Percentiles rank a stretch among this genome's conserved stretches.
These are phyloP conservation scores for Malacoraja senta DNA, from an alignment of 2,797 vertebrate species.

Conservation along the genomic window DNA sequence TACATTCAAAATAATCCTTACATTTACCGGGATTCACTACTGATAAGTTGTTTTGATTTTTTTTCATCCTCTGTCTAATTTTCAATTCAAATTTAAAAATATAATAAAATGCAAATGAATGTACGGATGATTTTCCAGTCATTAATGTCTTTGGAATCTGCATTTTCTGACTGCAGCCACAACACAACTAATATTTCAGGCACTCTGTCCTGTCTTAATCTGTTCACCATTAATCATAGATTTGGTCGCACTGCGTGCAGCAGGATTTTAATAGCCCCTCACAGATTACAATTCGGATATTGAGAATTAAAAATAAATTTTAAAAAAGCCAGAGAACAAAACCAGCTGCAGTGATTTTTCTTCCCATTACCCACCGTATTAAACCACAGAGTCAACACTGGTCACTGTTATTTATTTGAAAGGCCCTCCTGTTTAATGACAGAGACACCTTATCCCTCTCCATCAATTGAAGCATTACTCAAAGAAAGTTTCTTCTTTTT, in stretches of 20 bases:
- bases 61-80: not conserved
- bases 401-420: slow-evolving; percentile 83
- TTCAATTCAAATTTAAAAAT: slow-evolving; percentile 13
- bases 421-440: slow-evolving; percentile 76
- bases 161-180: slow-evolving; percentile 69
- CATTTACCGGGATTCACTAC: not conserved
- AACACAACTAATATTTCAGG: slow-evolving; percentile 71
- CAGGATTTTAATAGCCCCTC: slow-evolving; percentile 47
- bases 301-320: slow-evolving; percentile 66
- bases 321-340: slow-evolving; percentile 65
- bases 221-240: slow-evolving; percentile 70
- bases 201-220: slow-evolving; percentile 66
- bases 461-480: slow-evolving; percentile 84
- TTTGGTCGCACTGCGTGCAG: slow-evolving; percentile 67
- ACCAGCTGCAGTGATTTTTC: slow-evolving; percentile 42
- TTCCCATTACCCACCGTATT: slow-evolving; percentile 40
- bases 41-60: not conserved
- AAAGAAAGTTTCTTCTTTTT: slow-evolving; percentile 74
- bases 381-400: slow-evolving; percentile 72
- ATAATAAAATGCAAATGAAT: slow-evolving; percentile 44
- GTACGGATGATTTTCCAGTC: slow-evolving; percentile 64
- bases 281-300: slow-evolving; percentile 43
- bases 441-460: slow-evolving; percentile 87
- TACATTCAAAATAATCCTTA: not conserved
- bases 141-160: slow-evolving; percentile 69